Percentiles rank a stretch among this genome's conserved stretches.
Evolutionary conservation across 2,113 vertebrate genomes (phyloP).

Genomic region (Cebidichthys violaceus): DNA sequence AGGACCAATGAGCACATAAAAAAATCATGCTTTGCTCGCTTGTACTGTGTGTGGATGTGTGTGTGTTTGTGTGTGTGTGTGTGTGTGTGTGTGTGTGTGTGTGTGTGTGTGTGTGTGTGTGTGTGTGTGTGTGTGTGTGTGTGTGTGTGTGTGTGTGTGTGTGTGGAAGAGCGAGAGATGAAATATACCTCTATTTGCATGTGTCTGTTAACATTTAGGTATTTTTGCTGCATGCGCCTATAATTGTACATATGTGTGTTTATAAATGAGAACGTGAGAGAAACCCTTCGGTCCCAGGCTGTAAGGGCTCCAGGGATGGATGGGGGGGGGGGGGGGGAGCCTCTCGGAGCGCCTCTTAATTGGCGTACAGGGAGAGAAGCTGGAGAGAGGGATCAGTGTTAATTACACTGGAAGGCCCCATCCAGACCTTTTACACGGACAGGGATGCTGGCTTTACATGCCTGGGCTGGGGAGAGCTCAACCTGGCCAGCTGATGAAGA

Average conservation of each 20-base stretch:
- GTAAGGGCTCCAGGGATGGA: slow-evolving; percentile 51
- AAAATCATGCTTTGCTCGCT: slow-evolving; percentile 64
- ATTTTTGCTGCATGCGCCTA: slow-evolving; percentile 35
- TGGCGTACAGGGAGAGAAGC: slow-evolving; percentile 68
- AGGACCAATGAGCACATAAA: slow-evolving; percentile 67
- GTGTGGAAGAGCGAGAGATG: background rate
- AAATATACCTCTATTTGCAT: background rate
- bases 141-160: background rate
- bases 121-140: background rate
- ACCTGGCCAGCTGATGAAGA: slow-evolving; percentile 52
- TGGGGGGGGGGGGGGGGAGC: slow-evolving; percentile 11
- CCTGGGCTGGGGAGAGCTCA: slow-evolving; percentile 37
- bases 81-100: background rate
- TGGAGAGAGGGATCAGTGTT: slow-evolving; percentile 68
- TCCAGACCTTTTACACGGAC: slow-evolving; percentile 89
- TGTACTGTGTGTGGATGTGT: background rate
- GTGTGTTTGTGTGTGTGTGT: background rate
- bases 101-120: background rate
- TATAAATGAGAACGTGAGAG: slow-evolving; percentile 43
- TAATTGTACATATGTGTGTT: slow-evolving; percentile 40
- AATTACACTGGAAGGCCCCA: slow-evolving; percentile 74
- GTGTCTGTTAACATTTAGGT: slow-evolving; percentile 39
- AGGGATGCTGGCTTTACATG: slow-evolving; percentile 75
- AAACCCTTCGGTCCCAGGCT: slow-evolving; percentile 55
- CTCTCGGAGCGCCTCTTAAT: slow-evolving; percentile 73